Percentiles rank a stretch among this genome's conserved stretches.
phyloP scores from a whole-genome alignment of 2,888 invertebrate species.

The Sericinus montela region DNA sequence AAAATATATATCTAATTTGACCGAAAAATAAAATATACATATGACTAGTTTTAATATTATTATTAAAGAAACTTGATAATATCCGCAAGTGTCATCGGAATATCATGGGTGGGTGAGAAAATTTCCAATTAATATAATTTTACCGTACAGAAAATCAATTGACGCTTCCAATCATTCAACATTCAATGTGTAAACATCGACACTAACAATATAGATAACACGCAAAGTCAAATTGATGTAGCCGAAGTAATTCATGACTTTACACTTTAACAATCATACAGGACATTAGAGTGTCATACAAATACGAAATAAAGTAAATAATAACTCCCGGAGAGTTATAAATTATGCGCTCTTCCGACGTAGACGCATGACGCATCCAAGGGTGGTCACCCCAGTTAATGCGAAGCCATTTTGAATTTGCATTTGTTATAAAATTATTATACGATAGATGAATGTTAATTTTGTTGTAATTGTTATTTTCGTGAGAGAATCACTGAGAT shows the following conservation, averaged over 20 bases:
- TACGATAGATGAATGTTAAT: slow-evolving; percentile 15
- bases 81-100: too few species aligned
- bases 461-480: too few species aligned
- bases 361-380: slow-evolving; percentile 34
- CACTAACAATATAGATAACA: slow-evolving; percentile 1
- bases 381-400: slow-evolving; percentile 55
- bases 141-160: neutral
- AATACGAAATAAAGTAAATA: slow-evolving; percentile 55
- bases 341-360: slow-evolving; percentile 58
- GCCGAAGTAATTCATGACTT: slow-evolving; percentile 20
- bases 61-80: too few species aligned
- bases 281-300: slow-evolving; percentile 53
- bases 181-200: neutral
- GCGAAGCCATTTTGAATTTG: slow-evolving; percentile 62
- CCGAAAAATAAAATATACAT: too few species aligned
- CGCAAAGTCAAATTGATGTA: slow-evolving; percentile 8
- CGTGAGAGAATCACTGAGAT: too few species aligned
- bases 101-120: neutral
- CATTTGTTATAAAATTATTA: slow-evolving; percentile 55
- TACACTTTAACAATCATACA: slow-evolving; percentile 44
- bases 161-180: neutral
- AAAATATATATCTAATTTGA: too few species aligned
- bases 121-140: neutral
- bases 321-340: slow-evolving; percentile 49
- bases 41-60: too few species aligned